phyloP scores from a whole-genome alignment of 2,797 vertebrate species.

The Trachops cirrhosus region DNA sequence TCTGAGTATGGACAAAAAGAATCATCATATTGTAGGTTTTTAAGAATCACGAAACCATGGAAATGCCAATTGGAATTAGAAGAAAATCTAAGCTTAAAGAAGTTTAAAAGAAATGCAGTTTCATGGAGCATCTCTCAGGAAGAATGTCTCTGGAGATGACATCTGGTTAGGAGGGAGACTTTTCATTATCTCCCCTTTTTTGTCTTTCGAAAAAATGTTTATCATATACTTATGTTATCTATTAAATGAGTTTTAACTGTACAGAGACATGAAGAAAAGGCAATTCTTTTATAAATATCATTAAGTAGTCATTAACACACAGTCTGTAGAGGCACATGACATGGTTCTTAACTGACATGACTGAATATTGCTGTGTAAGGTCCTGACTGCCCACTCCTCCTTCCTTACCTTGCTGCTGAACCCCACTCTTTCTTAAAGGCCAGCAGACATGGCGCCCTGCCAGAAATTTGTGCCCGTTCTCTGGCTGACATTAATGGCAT shows the following conservation, averaged over 20 bases:
- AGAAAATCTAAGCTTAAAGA: background rate
- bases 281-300: background rate
- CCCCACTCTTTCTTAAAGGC: background rate
- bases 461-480: background rate
- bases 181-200: background rate
- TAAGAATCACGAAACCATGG: background rate
- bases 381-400: background rate
- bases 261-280: background rate
- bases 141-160: background rate
- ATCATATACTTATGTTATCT: background rate
- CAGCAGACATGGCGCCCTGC: background rate
- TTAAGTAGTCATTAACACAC: background rate
- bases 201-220: constrained; percentile 9
- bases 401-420: background rate
- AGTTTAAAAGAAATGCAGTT: background rate
- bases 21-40: background rate
- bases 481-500: background rate
- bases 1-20: background rate
- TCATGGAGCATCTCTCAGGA: background rate
- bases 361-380: background rate
- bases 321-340: background rate
- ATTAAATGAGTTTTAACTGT: background rate
- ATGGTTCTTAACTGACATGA: background rate
- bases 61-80: background rate
- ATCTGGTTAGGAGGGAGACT: background rate